Conservation (phyloP, 2,113 vertebrate species). For the human region DNA sequence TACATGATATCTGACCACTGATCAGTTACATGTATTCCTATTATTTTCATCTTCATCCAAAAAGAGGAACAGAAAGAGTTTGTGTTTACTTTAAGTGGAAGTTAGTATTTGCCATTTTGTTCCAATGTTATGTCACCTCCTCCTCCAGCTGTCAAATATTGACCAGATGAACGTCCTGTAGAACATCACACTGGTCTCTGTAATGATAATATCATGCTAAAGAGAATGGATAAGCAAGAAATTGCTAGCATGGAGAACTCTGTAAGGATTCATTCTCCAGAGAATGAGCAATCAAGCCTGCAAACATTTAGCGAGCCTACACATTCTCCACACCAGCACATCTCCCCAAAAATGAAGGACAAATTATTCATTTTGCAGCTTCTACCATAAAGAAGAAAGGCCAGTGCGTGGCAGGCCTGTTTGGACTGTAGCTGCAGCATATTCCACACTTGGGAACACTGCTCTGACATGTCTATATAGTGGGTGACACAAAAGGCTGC, state of each 20-base stretch:
- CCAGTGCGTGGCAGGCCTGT: not conserved
- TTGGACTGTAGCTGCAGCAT: not conserved
- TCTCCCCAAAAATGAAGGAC: not conserved
- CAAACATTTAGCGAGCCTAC: not conserved
- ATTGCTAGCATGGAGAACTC: not conserved
- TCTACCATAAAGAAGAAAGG: not conserved
- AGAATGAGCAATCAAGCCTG: not conserved
- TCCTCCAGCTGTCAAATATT: not conserved
- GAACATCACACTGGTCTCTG: not conserved
- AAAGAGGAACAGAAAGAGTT: not conserved
- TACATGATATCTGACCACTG: not conserved
- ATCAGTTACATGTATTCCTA: not conserved
- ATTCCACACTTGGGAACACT: not conserved
- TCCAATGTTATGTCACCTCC: not conserved
- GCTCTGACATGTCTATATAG: no score
- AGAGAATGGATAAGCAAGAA: not conserved
- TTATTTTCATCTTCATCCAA: not conserved
- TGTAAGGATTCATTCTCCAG: not conserved
- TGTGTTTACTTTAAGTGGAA: not conserved
- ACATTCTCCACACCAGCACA: not conserved
- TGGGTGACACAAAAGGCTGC: not conserved
- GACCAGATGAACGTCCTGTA: not conserved
- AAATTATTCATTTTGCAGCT: not conserved
- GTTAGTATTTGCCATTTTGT: not conserved
- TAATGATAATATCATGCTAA: not conserved